Evolutionary conservation across 2,797 vertebrate species (phyloP).

Genomic region (Pangasius larnaudii): DNA sequence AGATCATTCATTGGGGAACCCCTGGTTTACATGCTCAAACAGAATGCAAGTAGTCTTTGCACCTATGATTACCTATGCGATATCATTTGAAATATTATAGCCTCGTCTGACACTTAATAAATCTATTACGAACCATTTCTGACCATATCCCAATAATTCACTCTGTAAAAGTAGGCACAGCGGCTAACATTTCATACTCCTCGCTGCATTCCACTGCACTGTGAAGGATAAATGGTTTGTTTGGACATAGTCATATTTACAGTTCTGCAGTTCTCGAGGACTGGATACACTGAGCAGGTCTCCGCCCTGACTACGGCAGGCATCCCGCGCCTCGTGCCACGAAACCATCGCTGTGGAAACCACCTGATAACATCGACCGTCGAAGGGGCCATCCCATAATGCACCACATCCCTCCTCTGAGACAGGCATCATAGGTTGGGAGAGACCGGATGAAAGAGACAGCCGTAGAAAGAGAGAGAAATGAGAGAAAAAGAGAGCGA

Average conservation of each 20-base stretch:
- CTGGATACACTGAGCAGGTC: constrained; percentile 86
- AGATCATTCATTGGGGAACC: background rate
- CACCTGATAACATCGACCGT: constrained; percentile 88
- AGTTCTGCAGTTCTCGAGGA: constrained; percentile 71
- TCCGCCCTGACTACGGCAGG: constrained; percentile 89
- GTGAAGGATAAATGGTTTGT: background rate
- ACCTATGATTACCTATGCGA: background rate
- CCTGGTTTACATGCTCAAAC: background rate
- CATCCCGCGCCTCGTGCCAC: constrained; percentile 90
- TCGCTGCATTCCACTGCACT: background rate
- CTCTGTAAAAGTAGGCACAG: background rate
- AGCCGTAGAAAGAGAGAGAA: background rate
- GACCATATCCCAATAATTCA: background rate
- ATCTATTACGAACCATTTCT: background rate
- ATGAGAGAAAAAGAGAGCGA: background rate
- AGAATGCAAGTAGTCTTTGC: background rate
- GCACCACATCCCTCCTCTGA: constrained; percentile 85
- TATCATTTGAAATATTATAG: background rate
- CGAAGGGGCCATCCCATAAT: constrained; percentile 75
- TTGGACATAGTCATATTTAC: constrained; percentile 63
- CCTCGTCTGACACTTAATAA: background rate
- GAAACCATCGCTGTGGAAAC: constrained; percentile 80
- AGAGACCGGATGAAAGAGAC: background rate
- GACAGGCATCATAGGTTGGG: background rate
- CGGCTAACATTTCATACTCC: background rate